A percentile compares a stretch with the other conserved stretches of the same genome.
Conservation (phyloP, 2,797 vertebrate species). For the Pipistrellus pipistrellus region DNA sequence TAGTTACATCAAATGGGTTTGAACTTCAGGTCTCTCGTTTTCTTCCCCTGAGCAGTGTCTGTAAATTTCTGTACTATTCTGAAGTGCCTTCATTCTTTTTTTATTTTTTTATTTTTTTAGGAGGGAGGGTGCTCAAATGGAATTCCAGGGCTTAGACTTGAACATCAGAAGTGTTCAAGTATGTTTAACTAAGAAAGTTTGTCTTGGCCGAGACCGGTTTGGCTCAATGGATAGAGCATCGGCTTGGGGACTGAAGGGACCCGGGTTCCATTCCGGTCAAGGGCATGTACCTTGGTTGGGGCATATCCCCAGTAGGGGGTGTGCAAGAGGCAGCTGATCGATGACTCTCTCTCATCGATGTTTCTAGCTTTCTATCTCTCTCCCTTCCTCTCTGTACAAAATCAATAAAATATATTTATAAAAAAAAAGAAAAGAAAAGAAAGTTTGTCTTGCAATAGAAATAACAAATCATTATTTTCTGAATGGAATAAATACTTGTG, state of each 20-base stretch:
- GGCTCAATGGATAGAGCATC: no score
- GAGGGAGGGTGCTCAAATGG: neutral
- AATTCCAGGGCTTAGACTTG: neutral
- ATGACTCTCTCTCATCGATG: no score
- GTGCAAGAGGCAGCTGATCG: no score
- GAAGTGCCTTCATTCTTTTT: neutral
- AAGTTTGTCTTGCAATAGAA: neutral
- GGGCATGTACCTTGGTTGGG: no score
- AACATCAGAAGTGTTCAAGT: neutral
- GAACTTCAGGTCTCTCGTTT: neutral
- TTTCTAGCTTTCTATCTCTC: no score
- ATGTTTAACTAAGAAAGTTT: neutral
- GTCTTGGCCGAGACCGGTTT: no score
- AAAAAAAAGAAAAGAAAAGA: neutral
- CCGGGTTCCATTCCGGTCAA: no score
- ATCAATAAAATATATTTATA: no score
- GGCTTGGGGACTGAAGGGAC: no score
- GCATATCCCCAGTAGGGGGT: no score
- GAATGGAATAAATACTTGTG: neutral
- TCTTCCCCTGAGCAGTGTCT: neutral
- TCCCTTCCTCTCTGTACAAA: no score
- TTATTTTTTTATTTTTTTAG: neutral
- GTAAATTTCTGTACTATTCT: neutral
- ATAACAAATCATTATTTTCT: neutral
- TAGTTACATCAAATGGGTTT: neutral